phyloP scores from a whole-genome alignment of 2,113 vertebrate genomes.

The Ceuthmochares aereus region DNA sequence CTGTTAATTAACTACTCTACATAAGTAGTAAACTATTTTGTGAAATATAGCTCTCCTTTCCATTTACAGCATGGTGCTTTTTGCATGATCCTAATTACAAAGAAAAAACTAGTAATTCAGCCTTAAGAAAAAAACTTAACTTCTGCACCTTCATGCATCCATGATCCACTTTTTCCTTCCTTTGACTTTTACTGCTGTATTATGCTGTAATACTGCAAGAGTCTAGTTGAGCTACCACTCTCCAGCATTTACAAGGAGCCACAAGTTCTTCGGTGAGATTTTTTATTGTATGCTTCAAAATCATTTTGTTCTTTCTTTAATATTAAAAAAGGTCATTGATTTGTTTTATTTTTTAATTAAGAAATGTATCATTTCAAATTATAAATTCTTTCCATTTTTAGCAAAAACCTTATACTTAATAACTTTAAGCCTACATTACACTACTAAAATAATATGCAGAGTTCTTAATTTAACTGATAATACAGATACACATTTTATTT shows the following conservation, averaged over 20 bases:
- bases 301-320: not conserved
- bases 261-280: not conserved
- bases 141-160: not conserved
- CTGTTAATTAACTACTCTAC: constrained; percentile 25
- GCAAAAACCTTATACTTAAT: not conserved
- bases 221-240: not conserved
- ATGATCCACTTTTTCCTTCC: not conserved
- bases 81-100: not conserved
- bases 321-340: not conserved
- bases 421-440: not conserved
- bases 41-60: not conserved
- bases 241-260: not conserved
- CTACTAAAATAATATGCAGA: not conserved
- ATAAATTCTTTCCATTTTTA: not conserved
- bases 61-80: not conserved
- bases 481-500: not conserved
- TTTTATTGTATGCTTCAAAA: not conserved
- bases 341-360: not conserved
- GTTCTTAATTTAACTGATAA: not conserved
- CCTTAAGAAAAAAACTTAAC: not conserved
- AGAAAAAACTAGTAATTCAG: not conserved
- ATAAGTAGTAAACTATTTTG: not conserved
- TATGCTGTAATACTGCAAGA: not conserved
- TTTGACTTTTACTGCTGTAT: not conserved
- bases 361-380: not conserved